Evolutionary conservation across 2,797 vertebrate species (phyloP).

Genomic region (Aselliscus stoliczkanus): DNA sequence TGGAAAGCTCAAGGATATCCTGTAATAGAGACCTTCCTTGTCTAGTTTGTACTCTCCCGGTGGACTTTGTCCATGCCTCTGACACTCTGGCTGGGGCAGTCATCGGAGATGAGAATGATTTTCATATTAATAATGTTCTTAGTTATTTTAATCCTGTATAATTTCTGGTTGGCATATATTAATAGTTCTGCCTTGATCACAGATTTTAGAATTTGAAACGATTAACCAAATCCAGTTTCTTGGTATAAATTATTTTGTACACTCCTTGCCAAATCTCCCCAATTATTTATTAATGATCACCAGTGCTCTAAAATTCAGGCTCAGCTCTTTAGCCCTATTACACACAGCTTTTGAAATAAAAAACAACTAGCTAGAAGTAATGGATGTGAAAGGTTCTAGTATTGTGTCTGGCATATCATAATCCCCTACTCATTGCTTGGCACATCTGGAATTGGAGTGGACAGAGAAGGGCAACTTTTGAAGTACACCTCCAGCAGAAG

Average conservation of each 20-base stretch:
- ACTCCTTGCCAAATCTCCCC: neutral
- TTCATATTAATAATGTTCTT: neutral
- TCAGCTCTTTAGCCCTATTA: neutral
- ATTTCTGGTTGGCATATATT: neutral
- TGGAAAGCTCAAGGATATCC: neutral
- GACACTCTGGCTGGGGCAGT: neutral
- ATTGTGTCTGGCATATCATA: neutral
- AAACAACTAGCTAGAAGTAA: neutral
- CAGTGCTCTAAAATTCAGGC: neutral
- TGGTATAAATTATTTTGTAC: neutral
- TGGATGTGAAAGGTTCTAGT: neutral
- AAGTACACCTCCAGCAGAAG: neutral
- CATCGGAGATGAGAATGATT: neutral
- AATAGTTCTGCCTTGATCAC: neutral
- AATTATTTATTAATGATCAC: neutral
- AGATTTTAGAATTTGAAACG: slow-evolving; percentile 4
- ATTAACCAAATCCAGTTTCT: neutral
- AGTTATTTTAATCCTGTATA: neutral
- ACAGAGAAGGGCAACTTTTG: neutral
- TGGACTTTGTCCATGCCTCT: neutral
- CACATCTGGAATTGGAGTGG: neutral
- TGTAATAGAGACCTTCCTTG: neutral
- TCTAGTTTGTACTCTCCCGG: neutral
- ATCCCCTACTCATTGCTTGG: neutral
- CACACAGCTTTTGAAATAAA: neutral